Evolutionary conservation across 2,888 invertebrate species (phyloP).

Genomic region (Hedychridium roseum): DNA sequence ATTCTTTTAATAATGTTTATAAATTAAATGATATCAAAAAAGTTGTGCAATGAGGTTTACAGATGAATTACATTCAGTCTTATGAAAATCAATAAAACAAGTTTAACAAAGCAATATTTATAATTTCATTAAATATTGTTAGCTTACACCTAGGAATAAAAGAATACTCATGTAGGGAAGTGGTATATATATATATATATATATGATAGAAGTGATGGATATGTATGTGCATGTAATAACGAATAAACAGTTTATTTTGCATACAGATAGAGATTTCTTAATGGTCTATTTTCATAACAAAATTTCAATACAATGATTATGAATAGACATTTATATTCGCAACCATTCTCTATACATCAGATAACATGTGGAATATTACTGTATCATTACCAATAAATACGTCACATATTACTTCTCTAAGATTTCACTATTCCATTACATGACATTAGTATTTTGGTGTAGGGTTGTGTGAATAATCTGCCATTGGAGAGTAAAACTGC

Average conservation of each 20-base stretch:
- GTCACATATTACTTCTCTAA: too few species aligned
- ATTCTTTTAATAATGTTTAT: background rate
- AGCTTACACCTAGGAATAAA: background rate
- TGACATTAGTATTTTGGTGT: too few species aligned
- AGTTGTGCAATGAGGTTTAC: background rate
- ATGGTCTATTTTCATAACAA: background rate
- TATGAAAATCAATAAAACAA: background rate
- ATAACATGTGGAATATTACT: too few species aligned
- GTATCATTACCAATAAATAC: too few species aligned
- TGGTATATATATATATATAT: background rate
- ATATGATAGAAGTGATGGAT: background rate
- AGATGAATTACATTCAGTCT: background rate
- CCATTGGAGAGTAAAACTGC: background rate
- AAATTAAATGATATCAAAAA: background rate
- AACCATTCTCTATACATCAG: too few species aligned
- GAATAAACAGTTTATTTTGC: background rate
- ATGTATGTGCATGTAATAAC: background rate
- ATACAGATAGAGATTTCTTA: constrained; percentile 10
- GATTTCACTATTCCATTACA: too few species aligned
- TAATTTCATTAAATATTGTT: background rate
- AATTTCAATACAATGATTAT: too few species aligned
- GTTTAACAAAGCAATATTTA: background rate
- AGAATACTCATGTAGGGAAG: background rate
- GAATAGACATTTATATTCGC: too few species aligned
- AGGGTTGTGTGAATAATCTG: too few species aligned